A percentile compares a stretch with the other conserved stretches of the same genome.
These are phyloP conservation scores for Brachionus calyciflorus DNA, from an alignment of 1,140 invertebrate species.

Conservation along the genomic window DNA sequence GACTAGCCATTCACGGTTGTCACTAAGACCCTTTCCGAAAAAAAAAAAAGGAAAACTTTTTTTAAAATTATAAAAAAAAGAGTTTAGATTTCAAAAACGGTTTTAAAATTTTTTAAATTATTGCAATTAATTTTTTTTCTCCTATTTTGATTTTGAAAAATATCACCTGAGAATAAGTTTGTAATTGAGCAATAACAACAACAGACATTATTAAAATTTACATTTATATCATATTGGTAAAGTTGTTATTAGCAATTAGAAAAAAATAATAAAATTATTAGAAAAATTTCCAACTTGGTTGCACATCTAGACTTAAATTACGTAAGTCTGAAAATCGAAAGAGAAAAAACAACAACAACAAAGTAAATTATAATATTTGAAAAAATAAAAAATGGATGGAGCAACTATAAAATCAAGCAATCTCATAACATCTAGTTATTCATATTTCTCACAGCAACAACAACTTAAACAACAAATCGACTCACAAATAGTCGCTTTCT, in stretches of 20 bases:
- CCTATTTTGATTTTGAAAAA: too few species aligned
- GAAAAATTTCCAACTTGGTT: constrained; percentile 12
- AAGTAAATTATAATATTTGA: not conserved
- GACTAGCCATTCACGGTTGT: constrained; percentile 44
- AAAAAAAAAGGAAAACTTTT: not conserved
- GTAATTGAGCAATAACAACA: too few species aligned
- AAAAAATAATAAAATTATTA: too few species aligned
- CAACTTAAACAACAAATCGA: constrained; percentile 34
- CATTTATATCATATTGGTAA: not conserved
- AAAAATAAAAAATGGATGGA: constrained; percentile 30
- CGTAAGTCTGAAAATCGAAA: not conserved
- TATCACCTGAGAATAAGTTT: too few species aligned
- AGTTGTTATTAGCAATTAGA: constrained; percentile 20
- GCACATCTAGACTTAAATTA: constrained; percentile 19
- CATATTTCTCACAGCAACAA: not conserved
- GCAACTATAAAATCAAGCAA: constrained; percentile 33
- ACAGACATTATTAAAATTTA: not conserved
- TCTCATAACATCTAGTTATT: constrained; percentile 7
- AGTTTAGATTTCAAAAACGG: too few species aligned
- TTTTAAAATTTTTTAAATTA: too few species aligned
- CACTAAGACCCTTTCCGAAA: too few species aligned
- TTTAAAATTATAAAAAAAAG: too few species aligned
- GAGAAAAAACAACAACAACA: not conserved
- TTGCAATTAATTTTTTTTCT: too few species aligned
- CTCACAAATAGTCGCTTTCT: constrained; percentile 40